phyloP scores from a whole-genome alignment of 2,888 invertebrate genomes.

The Gordius sp. region DNA sequence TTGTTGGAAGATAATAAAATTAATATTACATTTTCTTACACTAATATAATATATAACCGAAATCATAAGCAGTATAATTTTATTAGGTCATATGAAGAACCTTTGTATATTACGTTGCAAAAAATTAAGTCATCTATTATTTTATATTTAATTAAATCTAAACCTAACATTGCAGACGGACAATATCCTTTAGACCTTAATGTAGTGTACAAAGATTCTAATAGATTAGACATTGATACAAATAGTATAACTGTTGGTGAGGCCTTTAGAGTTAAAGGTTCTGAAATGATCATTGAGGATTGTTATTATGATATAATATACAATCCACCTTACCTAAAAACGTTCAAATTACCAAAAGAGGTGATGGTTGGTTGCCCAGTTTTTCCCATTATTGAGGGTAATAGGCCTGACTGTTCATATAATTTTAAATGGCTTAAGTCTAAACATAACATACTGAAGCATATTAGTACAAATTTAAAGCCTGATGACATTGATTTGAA shows the following conservation, averaged over 20 bases:
- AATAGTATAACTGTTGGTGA: background rate
- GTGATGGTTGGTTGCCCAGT: slow-evolving; percentile 4
- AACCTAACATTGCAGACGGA: background rate
- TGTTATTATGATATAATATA: background rate
- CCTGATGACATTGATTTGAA: background rate
- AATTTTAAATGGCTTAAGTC: background rate
- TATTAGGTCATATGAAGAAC: background rate
- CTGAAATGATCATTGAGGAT: background rate
- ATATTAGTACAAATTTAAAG: background rate
- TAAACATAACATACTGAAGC: background rate
- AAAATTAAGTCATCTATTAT: slow-evolving; percentile 8
- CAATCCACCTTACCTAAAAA: slow-evolving; percentile 1
- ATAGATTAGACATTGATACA: background rate
- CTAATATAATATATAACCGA: no score
- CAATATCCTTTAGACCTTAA: background rate
- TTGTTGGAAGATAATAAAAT: no score
- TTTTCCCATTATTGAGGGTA: background rate
- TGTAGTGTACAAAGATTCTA: background rate
- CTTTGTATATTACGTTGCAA: background rate
- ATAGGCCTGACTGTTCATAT: background rate
- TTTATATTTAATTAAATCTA: background rate
- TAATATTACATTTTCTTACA: no score
- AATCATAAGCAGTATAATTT: slow-evolving; percentile 1
- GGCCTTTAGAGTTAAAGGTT: background rate
- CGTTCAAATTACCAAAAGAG: background rate